Base-by-base conservation (phyloP, 1,140 invertebrate species). In the Littorina saxatilis region DNA sequence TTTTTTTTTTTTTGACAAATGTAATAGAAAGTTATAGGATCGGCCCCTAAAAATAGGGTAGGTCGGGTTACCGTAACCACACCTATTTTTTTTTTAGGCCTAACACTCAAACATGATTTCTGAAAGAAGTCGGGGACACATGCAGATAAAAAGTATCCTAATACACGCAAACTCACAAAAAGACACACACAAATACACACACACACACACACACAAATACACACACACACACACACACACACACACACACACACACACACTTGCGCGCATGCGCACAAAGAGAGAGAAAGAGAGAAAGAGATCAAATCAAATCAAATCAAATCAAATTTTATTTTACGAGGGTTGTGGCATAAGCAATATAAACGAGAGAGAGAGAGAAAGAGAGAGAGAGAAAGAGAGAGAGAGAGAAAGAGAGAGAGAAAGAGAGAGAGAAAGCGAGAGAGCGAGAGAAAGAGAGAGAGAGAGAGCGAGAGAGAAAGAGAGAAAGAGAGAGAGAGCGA, bases 401-500 rank as follows among this genome's bases (percentile, higher is more conserved):
- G 50, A 37, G 23, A 35, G 37, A 63, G 3, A 55, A n/a, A 50
- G 52, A 55, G 9, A 75, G 52, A 55, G 9, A 50, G 43, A 50
- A 3, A 52, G 13, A 52, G 7, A 50, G 9, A 27, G 7, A 35
- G 7, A 39, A 1, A 61, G 5, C n/a, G 17, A 35, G 76, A 78
- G 15, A 50, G 29, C 23, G n/a, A 40, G 5, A 78, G 76, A 63
- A 5, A 78, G 76, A 78, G 20, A 78, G 50, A 78, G 50, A 37
- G 11, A 61, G 37, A 78, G 1, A 76, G 68, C 20, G 20, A 72
- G 17, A 29, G 32, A 72, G 23, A 35, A 32, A 72, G 68, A 75
- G 35, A 75, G 73, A 75, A 40, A 75, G 73, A 77, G 75, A 55
- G 40, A 77, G 23, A 77, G 47, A 58, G 27, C 55, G 47, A 58